Evolutionary conservation across 2,888 invertebrate species (phyloP).

Genomic region (Drosophila pegasa): DNA sequence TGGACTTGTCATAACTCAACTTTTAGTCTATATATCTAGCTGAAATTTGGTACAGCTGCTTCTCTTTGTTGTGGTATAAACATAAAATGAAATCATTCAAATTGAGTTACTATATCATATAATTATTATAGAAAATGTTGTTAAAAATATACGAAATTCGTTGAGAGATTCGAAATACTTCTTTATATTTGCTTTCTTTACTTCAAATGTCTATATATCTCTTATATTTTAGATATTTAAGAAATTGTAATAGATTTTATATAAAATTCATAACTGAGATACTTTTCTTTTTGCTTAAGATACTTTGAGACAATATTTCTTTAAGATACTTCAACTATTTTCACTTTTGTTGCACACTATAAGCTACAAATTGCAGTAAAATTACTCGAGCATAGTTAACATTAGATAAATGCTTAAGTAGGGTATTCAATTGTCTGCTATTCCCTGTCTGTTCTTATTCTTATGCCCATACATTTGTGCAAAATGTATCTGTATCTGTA

Average conservation of each 20-base stretch:
- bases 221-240: no score
- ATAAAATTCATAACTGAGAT: not conserved
- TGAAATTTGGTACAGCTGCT: not conserved
- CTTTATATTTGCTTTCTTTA: no score
- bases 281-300: not conserved
- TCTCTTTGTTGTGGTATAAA: not conserved
- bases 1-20: not conserved
- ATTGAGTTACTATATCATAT: not conserved
- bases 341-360: no score
- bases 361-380: no score
- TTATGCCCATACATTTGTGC: slow-evolving; percentile 11
- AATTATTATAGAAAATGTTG: no score
- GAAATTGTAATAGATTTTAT: not conserved
- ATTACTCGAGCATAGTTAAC: not conserved
- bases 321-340: not conserved
- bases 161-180: no score
- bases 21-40: not conserved
- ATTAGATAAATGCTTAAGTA: not conserved
- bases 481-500: slow-evolving; percentile 30
- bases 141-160: no score
- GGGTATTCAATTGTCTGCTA: slow-evolving; percentile 9
- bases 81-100: not conserved
- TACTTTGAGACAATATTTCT: no score
- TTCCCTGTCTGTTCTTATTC: not conserved
- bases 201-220: no score